Evolutionary conservation across 2,888 invertebrate species (phyloP).

Genomic region (Apotomis betuletana): DNA sequence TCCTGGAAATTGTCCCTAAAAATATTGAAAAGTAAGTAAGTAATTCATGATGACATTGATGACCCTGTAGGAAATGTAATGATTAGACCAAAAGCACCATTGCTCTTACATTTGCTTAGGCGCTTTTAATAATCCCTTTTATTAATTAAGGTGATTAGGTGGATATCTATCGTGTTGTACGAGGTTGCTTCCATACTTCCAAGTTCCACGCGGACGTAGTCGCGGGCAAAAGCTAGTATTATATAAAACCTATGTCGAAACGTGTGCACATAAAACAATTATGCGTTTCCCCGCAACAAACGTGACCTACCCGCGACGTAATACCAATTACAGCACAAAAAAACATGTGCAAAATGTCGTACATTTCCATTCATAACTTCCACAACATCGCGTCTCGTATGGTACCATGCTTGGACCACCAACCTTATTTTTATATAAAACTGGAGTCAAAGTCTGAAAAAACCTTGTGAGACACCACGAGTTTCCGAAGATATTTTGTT

Average conservation of each 20-base stretch:
- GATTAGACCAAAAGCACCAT: too few species aligned
- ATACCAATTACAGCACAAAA: constrained; percentile 30
- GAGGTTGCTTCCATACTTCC: too few species aligned
- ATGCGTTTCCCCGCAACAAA: constrained; percentile 16
- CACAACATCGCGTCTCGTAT: background rate
- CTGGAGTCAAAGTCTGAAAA: background rate
- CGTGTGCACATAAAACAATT: background rate
- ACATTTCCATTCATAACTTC: constrained; percentile 9
- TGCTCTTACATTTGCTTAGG: too few species aligned
- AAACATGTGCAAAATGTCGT: constrained; percentile 23
- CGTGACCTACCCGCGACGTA: constrained; percentile 15
- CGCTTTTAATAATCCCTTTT: too few species aligned
- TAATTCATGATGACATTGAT: too few species aligned
- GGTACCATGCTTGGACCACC: background rate
- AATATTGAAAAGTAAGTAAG: too few species aligned
- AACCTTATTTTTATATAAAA: background rate
- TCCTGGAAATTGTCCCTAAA: too few species aligned
- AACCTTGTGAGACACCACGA: background rate
- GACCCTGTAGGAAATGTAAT: too few species aligned
- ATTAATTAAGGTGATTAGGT: too few species aligned
- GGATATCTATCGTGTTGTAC: too few species aligned
- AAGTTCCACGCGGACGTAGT: too few species aligned
- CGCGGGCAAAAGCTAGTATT: too few species aligned
- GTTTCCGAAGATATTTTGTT: background rate
- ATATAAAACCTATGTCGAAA: background rate